These are phyloP conservation scores for Nomada ruficornis DNA, from an alignment of 2,888 invertebrate genomes.

Conservation along the genomic window DNA sequence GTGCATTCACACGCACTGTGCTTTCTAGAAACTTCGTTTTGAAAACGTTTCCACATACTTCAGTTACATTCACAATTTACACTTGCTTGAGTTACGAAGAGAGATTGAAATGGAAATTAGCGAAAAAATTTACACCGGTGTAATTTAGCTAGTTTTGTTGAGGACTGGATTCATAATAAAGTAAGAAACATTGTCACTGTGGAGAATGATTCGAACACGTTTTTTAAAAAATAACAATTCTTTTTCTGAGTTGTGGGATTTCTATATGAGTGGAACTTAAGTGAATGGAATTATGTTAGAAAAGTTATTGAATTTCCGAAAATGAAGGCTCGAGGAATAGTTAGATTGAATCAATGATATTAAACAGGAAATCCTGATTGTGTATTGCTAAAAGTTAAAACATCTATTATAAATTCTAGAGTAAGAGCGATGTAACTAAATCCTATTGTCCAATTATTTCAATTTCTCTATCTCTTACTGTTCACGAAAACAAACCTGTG, in stretches of 20 bases:
- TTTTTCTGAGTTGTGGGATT: no score
- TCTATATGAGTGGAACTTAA: no score
- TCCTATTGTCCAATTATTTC: slow-evolving; percentile 49
- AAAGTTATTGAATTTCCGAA: no score
- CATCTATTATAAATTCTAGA: slow-evolving; percentile 14
- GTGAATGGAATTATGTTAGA: no score
- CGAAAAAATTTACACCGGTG: no score
- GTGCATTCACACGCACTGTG: slow-evolving; percentile 36
- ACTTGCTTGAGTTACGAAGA: no score
- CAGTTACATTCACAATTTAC: background rate
- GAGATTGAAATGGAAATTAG: no score
- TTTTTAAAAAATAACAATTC: no score
- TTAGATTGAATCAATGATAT: background rate
- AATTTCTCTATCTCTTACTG: slow-evolving; percentile 22
- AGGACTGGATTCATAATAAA: no score
- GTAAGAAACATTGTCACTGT: no score
- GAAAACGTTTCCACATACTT: background rate
- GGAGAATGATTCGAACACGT: no score
- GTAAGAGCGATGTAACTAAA: slow-evolving; percentile 34
- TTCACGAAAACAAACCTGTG: slow-evolving; percentile 17
- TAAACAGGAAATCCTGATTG: slow-evolving; percentile 1
- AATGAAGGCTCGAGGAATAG: background rate
- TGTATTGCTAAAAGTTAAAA: slow-evolving; percentile 20
- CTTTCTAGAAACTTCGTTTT: background rate
- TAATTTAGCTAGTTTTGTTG: no score